These are phyloP conservation scores for Tarsius wallacei DNA, from an alignment of 2,797 vertebrate species.

Conservation along the genomic window DNA sequence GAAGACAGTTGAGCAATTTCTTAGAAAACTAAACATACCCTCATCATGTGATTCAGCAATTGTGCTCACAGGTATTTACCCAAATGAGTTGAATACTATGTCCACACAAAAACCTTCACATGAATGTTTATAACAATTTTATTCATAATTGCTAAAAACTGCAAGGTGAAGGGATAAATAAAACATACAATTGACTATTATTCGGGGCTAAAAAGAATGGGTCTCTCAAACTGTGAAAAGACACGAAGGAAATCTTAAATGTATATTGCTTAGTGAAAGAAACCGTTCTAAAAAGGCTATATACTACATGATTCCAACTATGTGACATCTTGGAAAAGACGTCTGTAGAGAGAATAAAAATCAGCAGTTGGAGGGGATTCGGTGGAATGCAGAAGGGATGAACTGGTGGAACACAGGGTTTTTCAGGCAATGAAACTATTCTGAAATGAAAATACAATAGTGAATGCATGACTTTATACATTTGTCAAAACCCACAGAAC, in stretches of 20 bases:
- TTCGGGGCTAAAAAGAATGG: neutral
- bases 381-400: neutral
- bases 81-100: neutral
- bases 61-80: neutral
- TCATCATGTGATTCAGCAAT: neutral
- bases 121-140: neutral
- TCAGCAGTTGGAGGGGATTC: neutral
- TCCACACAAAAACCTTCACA: neutral
- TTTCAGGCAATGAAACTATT: neutral
- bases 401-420: neutral
- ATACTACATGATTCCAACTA: neutral
- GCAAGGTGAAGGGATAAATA: neutral
- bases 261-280: neutral
- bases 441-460: neutral
- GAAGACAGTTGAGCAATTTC: neutral
- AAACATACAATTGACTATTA: neutral
- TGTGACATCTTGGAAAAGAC: neutral
- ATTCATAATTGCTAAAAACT: conserved; percentile 15
- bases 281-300: neutral
- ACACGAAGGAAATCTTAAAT: neutral
- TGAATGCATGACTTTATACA: neutral
- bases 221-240: neutral
- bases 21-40: neutral
- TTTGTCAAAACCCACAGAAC: neutral
- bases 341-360: neutral